Percentiles rank a stretch among this genome's conserved stretches.
phyloP scores from a whole-genome alignment of 2,888 invertebrate genomes.

The Pammene aurita region DNA sequence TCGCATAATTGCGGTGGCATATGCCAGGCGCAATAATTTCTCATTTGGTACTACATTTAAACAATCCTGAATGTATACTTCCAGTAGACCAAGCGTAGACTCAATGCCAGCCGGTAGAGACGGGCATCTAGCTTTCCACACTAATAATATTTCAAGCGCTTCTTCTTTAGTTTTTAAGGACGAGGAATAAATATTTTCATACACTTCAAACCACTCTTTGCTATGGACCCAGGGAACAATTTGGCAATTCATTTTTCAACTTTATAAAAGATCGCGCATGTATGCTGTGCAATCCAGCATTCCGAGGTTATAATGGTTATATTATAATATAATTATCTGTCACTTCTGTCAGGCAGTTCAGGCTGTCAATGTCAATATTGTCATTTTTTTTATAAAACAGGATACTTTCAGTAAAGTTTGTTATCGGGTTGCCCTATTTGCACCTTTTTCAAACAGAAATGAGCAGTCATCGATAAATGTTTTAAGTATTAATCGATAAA shows the following conservation, averaged over 20 bases:
- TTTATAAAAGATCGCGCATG: not conserved
- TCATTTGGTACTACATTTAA: slow-evolving; percentile 56
- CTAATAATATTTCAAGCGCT: slow-evolving; percentile 74
- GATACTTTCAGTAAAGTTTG: not conserved
- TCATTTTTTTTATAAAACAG: too few relatives aligned
- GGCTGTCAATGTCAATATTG: not conserved
- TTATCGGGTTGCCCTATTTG: too few relatives aligned
- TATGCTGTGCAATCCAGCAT: not conserved
- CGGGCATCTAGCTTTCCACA: slow-evolving; percentile 84
- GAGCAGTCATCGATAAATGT: too few relatives aligned
- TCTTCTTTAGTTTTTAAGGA: slow-evolving; percentile 58
- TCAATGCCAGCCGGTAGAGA: slow-evolving; percentile 84
- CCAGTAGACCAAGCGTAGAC: slow-evolving; percentile 82
- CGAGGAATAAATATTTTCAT: slow-evolving; percentile 70
- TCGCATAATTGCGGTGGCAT: slow-evolving; percentile 86
- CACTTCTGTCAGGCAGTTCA: too few relatives aligned
- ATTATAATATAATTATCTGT: not conserved
- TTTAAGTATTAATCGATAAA: too few relatives aligned
- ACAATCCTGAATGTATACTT: slow-evolving; percentile 74
- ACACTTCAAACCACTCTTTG: slow-evolving; percentile 81
- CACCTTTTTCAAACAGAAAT: too few relatives aligned
- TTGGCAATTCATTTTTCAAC: slow-evolving; percentile 44
- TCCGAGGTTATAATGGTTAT: too few relatives aligned
- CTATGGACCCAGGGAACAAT: slow-evolving; percentile 75
- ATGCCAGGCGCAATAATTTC: slow-evolving; percentile 82